phyloP scores from a whole-genome alignment of 2,797 vertebrate species.

The Pantherophis alleghaniensis region DNA sequence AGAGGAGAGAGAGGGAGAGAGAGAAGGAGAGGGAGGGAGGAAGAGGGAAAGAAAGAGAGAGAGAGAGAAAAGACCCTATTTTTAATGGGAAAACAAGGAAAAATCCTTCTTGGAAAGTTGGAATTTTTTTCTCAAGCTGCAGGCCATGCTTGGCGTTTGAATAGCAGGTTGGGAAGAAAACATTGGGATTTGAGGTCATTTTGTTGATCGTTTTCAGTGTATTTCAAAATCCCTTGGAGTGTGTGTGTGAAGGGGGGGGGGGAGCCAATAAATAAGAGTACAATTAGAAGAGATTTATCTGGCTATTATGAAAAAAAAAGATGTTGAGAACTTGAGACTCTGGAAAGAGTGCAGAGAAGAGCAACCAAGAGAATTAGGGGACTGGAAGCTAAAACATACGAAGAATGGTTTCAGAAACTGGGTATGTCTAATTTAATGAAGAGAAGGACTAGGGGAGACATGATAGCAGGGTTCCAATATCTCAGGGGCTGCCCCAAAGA shows the following conservation, averaged over 20 bases:
- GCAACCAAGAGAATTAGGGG: accelerated
- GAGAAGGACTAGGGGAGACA: no score
- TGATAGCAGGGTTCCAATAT: no score
- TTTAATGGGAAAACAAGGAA: neutral
- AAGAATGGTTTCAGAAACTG: no score
- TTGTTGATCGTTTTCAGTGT: neutral
- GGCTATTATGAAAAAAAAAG: no score
- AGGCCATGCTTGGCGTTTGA: neutral
- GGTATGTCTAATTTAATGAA: no score
- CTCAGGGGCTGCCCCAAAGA: no score
- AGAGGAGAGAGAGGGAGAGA: no score
- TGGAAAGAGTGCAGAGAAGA: neutral
- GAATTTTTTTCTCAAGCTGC: neutral
- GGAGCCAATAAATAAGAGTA: neutral
- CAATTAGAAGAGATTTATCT: neutral
- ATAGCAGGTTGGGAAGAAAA: neutral
- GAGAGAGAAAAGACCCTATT: no score
- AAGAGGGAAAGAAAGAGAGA: no score
- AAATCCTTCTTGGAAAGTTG: neutral
- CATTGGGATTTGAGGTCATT: neutral
- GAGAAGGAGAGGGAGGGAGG: accelerated
- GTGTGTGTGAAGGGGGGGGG: neutral
- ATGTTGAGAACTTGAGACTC: neutral
- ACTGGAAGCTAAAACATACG: accelerated
- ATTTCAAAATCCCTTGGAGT: neutral